Evolutionary conservation across 2,888 invertebrate species (phyloP), one percentile per base, ranked within the genome.

Genomic region (Spicauda simplicius): DNA sequence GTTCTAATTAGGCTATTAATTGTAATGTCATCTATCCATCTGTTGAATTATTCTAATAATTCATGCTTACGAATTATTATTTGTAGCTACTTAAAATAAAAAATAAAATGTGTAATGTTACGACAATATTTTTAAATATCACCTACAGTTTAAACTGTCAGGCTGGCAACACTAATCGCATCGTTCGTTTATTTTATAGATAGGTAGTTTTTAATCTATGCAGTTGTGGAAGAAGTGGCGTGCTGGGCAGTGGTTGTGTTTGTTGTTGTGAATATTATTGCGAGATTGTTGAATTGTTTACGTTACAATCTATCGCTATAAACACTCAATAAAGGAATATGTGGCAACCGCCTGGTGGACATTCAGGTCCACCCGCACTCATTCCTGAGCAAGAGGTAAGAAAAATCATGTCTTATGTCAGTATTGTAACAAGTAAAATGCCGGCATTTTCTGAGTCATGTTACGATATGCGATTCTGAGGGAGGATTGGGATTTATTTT

Each of bases 281-380:
- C 60, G 54, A 54, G 48, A 60, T 58, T 60, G 55, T 60, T 60
- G 33, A 60, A 66, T 66, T 66, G 66, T 66, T 66, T 66, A 66
- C 60, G 33, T 20, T 56, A 60, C 16, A 11, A 48, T 50, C 55
- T 55, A 55, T 55, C 18, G 60, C 10, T 60, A 45, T 45, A 33
- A 41, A 37, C 60, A 6, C 12, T 52, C 48, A 11, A 37, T 20
- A 67, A 41, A 61, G 20, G 60, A 67, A 55, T 56, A 67, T 67
- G 67, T 67, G 67, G 67, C 67, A 61, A 25, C 56, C 67, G n/a
- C 56, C 61, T 16, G 66, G 66, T 60, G 66, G 66, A 57, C 52
- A 52, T 57, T 18, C 61, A 67, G 67, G 52, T 67, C 67, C 67
- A 57, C 67, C 67, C 52, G 56, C 45, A 52, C 50, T 67, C 10